phyloP scores from a whole-genome alignment of 1,140 invertebrate genomes.

The Venustaconcha ellipsiformis region DNA sequence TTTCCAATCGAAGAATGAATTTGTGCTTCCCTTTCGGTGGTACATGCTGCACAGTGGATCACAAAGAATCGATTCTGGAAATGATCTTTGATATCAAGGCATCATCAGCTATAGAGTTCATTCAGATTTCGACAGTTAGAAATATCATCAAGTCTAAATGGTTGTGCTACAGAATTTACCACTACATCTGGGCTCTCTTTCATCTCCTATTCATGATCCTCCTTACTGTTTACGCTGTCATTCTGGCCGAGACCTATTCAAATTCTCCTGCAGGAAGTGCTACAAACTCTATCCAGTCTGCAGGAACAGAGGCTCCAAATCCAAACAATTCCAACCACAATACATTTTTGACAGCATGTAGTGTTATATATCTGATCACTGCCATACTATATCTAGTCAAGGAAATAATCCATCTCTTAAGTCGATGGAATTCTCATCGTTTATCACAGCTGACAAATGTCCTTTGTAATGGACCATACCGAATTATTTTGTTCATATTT shows the following conservation, averaged over 20 bases:
- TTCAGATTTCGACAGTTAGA: constrained; percentile 30
- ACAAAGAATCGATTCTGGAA: constrained; percentile 39
- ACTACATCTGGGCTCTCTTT: constrained; percentile 33
- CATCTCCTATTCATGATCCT: constrained; percentile 37
- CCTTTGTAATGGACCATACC: constrained; percentile 26
- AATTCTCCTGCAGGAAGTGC: neutral
- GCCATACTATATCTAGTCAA: constrained; percentile 19
- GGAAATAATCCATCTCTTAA: constrained; percentile 6
- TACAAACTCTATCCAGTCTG: neutral
- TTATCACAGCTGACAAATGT: constrained; percentile 16
- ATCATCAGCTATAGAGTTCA: constrained; percentile 34
- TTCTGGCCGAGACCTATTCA: constrained; percentile 19
- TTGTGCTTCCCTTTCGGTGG: constrained; percentile 7
- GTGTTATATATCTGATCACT: constrained; percentile 8
- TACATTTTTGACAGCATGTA: constrained; percentile 6
- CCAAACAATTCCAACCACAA: neutral
- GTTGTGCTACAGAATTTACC: constrained; percentile 29
- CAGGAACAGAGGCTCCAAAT: neutral
- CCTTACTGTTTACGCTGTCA: constrained; percentile 36
- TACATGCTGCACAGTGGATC: neutral
- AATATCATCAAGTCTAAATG: constrained; percentile 46
- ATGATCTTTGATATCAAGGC: constrained; percentile 37
- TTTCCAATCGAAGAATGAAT: constrained; percentile 1
- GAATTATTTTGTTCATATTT: constrained; percentile 26
- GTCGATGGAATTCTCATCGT: constrained; percentile 2